These are phyloP conservation scores for Synanthedon andrenaeformis DNA, from an alignment of 2,888 invertebrate species.

Conservation along the genomic window DNA sequence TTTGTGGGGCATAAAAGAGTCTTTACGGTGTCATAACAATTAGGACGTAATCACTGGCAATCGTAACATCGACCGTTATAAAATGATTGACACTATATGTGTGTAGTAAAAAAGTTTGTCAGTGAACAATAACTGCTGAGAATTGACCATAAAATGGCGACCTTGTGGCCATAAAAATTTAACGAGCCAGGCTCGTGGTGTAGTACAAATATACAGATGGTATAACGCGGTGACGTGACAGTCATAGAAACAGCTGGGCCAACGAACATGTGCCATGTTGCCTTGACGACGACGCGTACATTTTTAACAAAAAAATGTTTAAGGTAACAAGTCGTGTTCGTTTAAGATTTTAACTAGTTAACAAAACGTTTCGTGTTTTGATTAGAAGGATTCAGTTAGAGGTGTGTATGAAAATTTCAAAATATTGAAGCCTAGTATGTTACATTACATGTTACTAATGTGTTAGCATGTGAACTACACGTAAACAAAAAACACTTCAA, in stretches of 20 bases:
- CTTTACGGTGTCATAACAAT: conserved; percentile 58
- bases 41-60: conserved; percentile 62
- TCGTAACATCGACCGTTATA: conserved; percentile 48
- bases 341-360: too few species aligned
- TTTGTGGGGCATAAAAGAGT: conserved; percentile 25
- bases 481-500: too few species aligned
- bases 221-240: conserved; percentile 49
- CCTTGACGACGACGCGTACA: conserved; percentile 14
- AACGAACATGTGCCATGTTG: conserved; percentile 40
- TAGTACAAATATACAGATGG: conserved; percentile 48
- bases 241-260: conserved; percentile 61
- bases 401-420: too few species aligned
- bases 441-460: too few species aligned
- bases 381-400: too few species aligned
- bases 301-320: conserved; percentile 3
- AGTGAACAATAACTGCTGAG: conserved; percentile 65
- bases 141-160: conserved; percentile 71
- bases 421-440: too few species aligned
- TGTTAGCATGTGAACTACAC: too few species aligned
- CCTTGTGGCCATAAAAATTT: conserved; percentile 71
- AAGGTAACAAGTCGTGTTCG: background rate
- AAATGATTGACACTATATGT: conserved; percentile 44
- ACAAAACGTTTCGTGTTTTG: too few species aligned
- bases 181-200: conserved; percentile 56
- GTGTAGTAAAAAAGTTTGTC: conserved; percentile 50